phyloP scores from a whole-genome alignment of 2,797 vertebrate genomes.

The Chiloscyllium punctatum region DNA sequence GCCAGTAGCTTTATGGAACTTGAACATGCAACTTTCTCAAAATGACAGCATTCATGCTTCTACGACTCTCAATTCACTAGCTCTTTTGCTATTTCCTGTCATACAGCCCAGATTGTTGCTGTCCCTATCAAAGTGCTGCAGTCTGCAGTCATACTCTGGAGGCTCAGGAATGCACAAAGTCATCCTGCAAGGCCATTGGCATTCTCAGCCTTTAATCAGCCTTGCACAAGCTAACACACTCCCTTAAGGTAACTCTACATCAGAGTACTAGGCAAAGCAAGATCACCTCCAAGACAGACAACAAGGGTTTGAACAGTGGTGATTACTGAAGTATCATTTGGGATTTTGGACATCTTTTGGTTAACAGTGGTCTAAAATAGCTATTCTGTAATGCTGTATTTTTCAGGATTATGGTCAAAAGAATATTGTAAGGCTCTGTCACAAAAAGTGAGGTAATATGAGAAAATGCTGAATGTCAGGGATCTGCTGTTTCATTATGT shows the following conservation, averaged over 20 bases:
- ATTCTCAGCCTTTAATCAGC: neutral
- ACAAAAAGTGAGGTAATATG: neutral
- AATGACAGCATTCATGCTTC: neutral
- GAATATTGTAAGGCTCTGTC: neutral
- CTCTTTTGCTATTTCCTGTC: neutral
- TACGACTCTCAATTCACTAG: neutral
- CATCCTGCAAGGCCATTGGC: no score
- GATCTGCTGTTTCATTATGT: no score
- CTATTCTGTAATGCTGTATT: neutral
- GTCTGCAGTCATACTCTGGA: neutral
- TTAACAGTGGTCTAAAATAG: neutral
- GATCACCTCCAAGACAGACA: no score
- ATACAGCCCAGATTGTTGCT: neutral
- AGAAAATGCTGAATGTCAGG: neutral
- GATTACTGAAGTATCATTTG: neutral
- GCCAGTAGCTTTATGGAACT: neutral
- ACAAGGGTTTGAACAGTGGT: neutral
- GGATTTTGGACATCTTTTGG: neutral
- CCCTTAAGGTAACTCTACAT: no score
- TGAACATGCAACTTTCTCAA: neutral
- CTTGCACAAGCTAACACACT: neutral
- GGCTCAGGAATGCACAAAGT: neutral
- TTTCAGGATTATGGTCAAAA: neutral
- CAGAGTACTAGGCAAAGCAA: neutral
- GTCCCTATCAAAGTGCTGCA: neutral